A percentile compares a stretch with the other conserved stretches of the same genome.
phyloP scores from a whole-genome alignment of 2,888 invertebrate species.

The Apamea anceps region DNA sequence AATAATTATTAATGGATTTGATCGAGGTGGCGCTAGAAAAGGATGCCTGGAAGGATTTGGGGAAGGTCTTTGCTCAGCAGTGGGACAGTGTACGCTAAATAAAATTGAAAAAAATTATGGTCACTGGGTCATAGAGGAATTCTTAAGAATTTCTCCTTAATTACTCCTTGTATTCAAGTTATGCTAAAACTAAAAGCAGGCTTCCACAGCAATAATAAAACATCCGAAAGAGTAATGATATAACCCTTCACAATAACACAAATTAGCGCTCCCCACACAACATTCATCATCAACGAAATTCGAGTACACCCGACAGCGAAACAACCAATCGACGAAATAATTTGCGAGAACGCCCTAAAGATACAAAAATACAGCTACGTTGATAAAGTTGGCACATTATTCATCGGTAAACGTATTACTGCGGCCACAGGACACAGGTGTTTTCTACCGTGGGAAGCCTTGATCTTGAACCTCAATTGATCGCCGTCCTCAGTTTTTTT shows the following conservation, averaged over 20 bases:
- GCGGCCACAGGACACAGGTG: constrained; percentile 82
- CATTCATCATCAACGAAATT: constrained; percentile 19
- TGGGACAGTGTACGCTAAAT: too few species aligned
- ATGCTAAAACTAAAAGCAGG: not conserved
- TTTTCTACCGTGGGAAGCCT: constrained; percentile 85
- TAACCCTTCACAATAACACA: not conserved
- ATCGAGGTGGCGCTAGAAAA: too few species aligned
- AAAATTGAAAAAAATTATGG: too few species aligned
- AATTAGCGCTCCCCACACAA: not conserved
- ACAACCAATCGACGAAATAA: constrained; percentile 30
- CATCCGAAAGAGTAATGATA: not conserved
- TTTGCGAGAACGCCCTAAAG: constrained; percentile 26
- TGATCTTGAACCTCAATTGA: constrained; percentile 79
- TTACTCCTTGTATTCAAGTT: not conserved
- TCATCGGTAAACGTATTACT: constrained; percentile 49
- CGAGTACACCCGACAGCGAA: not conserved
- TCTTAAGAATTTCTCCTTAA: not conserved
- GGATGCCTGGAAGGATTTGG: too few species aligned
- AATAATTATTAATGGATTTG: too few species aligned
- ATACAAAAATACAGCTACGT: constrained; percentile 38
- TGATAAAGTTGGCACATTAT: constrained; percentile 59
- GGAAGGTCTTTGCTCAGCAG: too few species aligned
- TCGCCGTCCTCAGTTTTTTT: constrained; percentile 72
- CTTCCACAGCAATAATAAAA: not conserved
- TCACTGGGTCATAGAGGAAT: not conserved